phyloP scores from a whole-genome alignment of 1,140 invertebrate species.

The Drosophila simulans region DNA sequence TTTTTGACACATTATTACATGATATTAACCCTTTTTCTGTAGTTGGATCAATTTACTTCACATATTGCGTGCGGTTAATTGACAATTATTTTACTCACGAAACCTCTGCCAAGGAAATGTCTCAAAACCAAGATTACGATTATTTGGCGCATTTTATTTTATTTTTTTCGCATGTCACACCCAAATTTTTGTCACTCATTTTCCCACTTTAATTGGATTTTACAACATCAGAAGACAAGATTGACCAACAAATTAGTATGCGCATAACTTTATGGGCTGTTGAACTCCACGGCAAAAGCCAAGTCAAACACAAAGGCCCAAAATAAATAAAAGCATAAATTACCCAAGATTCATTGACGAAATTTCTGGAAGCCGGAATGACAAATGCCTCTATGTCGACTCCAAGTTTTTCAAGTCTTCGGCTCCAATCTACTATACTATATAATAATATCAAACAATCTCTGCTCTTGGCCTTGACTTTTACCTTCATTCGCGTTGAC shows the following conservation, averaged over 20 bases:
- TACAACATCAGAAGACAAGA: slow-evolving; percentile 30
- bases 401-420: slow-evolving; percentile 7
- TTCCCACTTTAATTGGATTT: slow-evolving; percentile 32
- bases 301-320: slow-evolving; percentile 40
- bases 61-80: slow-evolving; percentile 69
- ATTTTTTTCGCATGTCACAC: slow-evolving; percentile 14
- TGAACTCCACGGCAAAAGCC: slow-evolving; percentile 53
- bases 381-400: slow-evolving; percentile 1
- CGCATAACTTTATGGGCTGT: slow-evolving; percentile 72
- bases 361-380: slow-evolving; percentile 44
- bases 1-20: slow-evolving; percentile 7
- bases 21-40: slow-evolving; percentile 25
- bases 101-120: slow-evolving; percentile 21
- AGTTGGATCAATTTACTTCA: slow-evolving; percentile 42
- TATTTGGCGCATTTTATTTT: slow-evolving; percentile 12
- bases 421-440: slow-evolving; percentile 4
- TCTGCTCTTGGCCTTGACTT: slow-evolving; percentile 65
- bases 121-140: slow-evolving; percentile 10
- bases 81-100: slow-evolving; percentile 34
- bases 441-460: slow-evolving; percentile 12
- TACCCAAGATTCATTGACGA: slow-evolving; percentile 44
- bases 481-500: slow-evolving; percentile 56
- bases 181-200: slow-evolving; percentile 15
- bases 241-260: slow-evolving; percentile 57
- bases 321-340: slow-evolving; percentile 31